Evolutionary conservation across 2,888 invertebrate species (phyloP), one percentile per base, ranked within the genome.

Genomic region (Fabriciana adippe): DNA sequence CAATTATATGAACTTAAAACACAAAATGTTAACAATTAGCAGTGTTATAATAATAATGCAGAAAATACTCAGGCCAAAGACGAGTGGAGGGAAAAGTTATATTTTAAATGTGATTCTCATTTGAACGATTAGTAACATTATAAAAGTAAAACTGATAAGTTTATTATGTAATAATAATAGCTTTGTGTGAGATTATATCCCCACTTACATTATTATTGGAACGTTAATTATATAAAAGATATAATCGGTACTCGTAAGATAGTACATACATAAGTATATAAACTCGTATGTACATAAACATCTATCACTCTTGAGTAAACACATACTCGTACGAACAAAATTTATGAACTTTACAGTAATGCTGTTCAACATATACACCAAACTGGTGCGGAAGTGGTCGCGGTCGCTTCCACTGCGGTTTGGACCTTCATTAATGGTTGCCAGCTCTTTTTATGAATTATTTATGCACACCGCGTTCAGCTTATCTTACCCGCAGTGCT

Each of bases 371-470:
- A 79, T 79, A 81, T 78, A 79, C 79, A 79, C 77, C 73, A 74
- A 76, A 75, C 73, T 60, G 72, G 73, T 73, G 69, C 51, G 73
- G 74, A 78, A 81, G 81, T 72, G 55, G 72, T 72, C 73, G 55
- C 59, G 72, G 74, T 77, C 81, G 81, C 80, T 80, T 78, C 80
- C 76, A 79, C 81, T 81, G 85, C 83, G 85, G 84, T 85, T 85
- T 81, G 80, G 80, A 80, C 83, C 86, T 87, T 88, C 85, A 85
- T 89, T 89, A 90, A 87, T 83, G 84, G 83, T 81, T 81, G 79
- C 79, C 79, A 79, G 84, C 82, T 86, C 84, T 88, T 88, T 59
- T 88, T 87, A 89, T 88, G 88, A 88, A 90, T 91, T 88, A 90
- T 90, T 88, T 85, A 89, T 87, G 83, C 84, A 82, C 75, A 76